A percentile compares a stretch with the other conserved stretches of the same genome.
Conservation (phyloP, 2,113 vertebrate species). For the Neoarius graeffei region DNA sequence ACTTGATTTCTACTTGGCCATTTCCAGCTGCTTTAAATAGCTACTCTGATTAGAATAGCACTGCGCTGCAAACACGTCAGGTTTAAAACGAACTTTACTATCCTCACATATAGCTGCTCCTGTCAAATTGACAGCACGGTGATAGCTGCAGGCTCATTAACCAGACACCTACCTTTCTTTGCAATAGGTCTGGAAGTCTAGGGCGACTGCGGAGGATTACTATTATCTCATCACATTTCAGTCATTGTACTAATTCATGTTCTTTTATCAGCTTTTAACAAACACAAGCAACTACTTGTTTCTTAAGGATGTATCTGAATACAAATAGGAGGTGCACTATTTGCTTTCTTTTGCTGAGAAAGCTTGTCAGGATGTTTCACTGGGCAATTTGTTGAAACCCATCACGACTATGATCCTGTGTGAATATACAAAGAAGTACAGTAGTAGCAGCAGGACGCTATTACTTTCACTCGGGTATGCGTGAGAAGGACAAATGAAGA, state of each 20-base stretch:
- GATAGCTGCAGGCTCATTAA: slow-evolving; percentile 21
- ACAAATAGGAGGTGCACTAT: no score
- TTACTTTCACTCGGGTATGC: not conserved
- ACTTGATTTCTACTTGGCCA: not conserved
- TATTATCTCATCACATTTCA: not conserved
- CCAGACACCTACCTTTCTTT: not conserved
- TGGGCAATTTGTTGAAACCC: not conserved
- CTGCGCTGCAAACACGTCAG: no score
- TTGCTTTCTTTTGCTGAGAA: not conserved
- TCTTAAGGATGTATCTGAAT: not conserved
- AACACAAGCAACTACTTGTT: not conserved
- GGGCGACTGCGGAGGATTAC: not conserved
- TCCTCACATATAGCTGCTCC: not conserved
- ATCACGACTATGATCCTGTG: not conserved
- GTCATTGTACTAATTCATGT: not conserved
- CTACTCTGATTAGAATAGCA: slow-evolving; percentile 15
- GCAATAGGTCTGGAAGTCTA: not conserved
- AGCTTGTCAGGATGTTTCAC: not conserved
- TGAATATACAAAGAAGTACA: not conserved
- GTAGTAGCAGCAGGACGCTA: not conserved
- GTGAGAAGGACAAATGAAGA: not conserved
- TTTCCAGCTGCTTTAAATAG: slow-evolving; percentile 27
- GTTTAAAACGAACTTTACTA: slow-evolving; percentile 14
- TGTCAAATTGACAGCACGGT: not conserved
- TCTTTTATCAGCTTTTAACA: not conserved